Evolutionary conservation across 2,888 invertebrate species (phyloP), one percentile per base, ranked within the genome.

Genomic region (Drosophila paramelanica): DNA sequence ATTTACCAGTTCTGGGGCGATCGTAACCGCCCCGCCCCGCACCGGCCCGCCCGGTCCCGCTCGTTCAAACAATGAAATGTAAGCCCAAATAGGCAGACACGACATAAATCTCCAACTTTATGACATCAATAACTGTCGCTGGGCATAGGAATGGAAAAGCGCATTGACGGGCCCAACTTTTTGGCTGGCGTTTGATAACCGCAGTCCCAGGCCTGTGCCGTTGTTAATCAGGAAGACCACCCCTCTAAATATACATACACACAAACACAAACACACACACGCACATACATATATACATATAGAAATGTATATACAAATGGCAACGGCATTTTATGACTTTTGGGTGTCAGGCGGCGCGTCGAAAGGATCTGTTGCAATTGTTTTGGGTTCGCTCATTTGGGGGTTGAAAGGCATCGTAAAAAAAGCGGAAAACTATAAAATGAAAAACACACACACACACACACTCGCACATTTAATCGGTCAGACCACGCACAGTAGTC

Each of bases 81-180:
- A 57, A 69, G 55, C 60, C 76, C 69, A 56, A 85, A 85, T 61
- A 56, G 73, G 49, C 69, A 45, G 73, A 64, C 61, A 50, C 36
- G 66, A 56, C 85, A 89, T 86, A 86, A 86, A 86, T 86, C 86
- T 89, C 65, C 83, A 88, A 89, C 83, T 86, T 86, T 86, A 86
- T 86, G 89, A 89, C 85, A 86, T 85, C 85, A 86, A 86, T 86
- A 86, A 86, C 85, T 86, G 85, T 86, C 85, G 89, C 77, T 70
- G 66, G 47, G 51, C 72, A 67, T 50, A 51, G 69, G 67, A 68
- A 83, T 71, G 67, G 75, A 59, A 71, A 71, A 82, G 76, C 79
- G 79, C 77, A 68, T 52, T 59, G 74, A 60, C 65, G 62, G 52
- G 59, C 57, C 56, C 62, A 71, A 58, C 62, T 56, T 70, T 71